phyloP scores from a whole-genome alignment of 2,113 vertebrate species.

The Arenaria interpres region DNA sequence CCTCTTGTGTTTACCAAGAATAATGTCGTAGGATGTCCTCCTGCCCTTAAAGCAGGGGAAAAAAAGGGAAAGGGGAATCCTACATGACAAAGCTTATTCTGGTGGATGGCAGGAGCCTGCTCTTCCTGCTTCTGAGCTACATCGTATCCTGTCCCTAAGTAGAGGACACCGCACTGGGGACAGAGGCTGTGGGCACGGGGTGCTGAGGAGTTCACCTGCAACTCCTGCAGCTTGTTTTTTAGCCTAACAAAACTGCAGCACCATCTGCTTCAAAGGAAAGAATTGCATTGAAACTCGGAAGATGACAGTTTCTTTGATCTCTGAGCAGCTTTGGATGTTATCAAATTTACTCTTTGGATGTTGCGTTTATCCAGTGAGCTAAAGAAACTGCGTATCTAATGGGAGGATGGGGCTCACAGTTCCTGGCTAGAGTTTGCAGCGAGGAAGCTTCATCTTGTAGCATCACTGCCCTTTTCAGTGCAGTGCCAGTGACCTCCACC shows the following conservation, averaged over 20 bases:
- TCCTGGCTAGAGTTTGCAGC: not conserved
- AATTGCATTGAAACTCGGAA: not conserved
- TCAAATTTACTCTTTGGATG: not conserved
- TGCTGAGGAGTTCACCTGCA: not conserved
- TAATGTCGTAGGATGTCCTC: too few relatives aligned
- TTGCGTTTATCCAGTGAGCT: not conserved
- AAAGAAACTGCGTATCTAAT: not conserved
- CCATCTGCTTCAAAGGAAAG: not conserved
- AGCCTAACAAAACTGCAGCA: not conserved
- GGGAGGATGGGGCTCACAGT: not conserved
- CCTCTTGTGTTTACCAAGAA: not conserved
- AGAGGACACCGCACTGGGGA: rapidly evolving
- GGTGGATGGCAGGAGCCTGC: rapidly evolving
- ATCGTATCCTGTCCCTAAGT: rapidly evolving
- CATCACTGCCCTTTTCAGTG: not conserved
- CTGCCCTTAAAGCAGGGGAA: not conserved
- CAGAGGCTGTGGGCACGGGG: rapidly evolving
- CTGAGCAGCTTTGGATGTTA: not conserved
- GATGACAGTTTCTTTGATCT: not conserved
- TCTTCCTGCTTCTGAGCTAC: not conserved
- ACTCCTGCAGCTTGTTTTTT: not conserved
- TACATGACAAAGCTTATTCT: not conserved
- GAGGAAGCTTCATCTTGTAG: not conserved
- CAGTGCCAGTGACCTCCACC: not conserved
- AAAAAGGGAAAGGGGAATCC: too few relatives aligned